phyloP scores from a whole-genome alignment of 2,888 invertebrate species.

The Laspeyria flexula region DNA sequence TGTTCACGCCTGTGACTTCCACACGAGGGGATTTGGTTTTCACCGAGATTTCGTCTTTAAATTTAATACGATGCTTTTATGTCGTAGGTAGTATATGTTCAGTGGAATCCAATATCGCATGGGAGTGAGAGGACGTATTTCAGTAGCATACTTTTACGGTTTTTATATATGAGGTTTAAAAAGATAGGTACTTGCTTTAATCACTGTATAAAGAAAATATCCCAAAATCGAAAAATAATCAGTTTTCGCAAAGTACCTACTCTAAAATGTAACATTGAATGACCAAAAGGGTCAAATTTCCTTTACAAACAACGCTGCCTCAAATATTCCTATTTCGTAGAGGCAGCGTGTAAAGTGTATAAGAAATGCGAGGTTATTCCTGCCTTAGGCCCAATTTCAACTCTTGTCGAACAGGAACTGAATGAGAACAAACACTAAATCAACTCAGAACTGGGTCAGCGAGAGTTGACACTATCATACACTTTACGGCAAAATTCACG shows the following conservation, averaged over 20 bases:
- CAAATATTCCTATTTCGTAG: conserved; percentile 1
- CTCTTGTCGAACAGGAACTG: conserved; percentile 30
- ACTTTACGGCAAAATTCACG: too few relatives aligned
- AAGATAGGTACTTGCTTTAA: too few relatives aligned
- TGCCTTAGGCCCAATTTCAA: conserved; percentile 10
- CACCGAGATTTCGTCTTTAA: neutral
- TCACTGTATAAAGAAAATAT: too few relatives aligned
- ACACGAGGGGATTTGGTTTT: neutral
- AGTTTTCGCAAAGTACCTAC: neutral
- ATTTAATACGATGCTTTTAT: neutral
- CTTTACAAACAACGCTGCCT: too few relatives aligned
- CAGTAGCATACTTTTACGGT: too few relatives aligned
- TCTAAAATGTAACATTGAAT: neutral
- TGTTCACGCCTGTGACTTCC: neutral
- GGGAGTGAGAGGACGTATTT: too few relatives aligned
- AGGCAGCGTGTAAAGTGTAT: conserved; percentile 6
- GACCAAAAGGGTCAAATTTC: neutral
- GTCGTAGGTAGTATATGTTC: too few relatives aligned
- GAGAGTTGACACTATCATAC: neutral
- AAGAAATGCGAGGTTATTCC: conserved; percentile 9
- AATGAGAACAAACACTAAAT: conserved; percentile 40
- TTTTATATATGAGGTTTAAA: too few relatives aligned
- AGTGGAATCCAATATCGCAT: too few relatives aligned
- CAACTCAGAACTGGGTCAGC: conserved; percentile 39
- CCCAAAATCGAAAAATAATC: too few relatives aligned